phyloP scores from a whole-genome alignment of 2,888 invertebrate species.

The Micoletzkya japonica region DNA sequence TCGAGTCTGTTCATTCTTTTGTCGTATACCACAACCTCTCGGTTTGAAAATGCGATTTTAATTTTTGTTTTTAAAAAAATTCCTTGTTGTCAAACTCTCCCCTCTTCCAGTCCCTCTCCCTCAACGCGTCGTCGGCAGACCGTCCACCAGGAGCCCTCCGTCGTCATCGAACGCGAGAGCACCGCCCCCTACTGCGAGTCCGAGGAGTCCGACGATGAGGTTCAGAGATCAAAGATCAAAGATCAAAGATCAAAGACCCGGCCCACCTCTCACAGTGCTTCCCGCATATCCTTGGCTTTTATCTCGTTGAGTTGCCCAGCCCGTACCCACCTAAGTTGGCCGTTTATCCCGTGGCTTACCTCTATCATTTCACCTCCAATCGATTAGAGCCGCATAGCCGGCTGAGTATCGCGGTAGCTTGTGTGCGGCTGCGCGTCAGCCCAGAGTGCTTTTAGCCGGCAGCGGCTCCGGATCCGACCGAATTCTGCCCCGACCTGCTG shows the following conservation, averaged over 20 bases:
- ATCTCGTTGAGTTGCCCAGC: neutral
- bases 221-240: no score
- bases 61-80: no score
- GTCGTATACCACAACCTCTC: no score
- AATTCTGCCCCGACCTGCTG: slow-evolving; percentile 21
- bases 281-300: neutral
- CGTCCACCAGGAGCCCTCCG: slow-evolving; percentile 46
- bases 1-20: no score
- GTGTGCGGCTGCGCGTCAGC: no score
- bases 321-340: neutral
- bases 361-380: neutral
- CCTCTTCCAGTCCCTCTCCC: slow-evolving; percentile 8
- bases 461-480: neutral
- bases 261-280: neutral
- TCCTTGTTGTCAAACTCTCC: no score
- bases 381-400: neutral
- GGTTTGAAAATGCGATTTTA: no score
- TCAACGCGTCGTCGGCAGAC: neutral
- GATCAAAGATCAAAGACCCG: no score
- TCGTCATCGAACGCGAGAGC: slow-evolving; percentile 52
- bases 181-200: slow-evolving; percentile 51
- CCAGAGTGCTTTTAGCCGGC: neutral
- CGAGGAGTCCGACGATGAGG: slow-evolving; percentile 35
- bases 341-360: neutral
- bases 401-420: slow-evolving; percentile 6